Conservation (phyloP, 2,888 invertebrate genomes). For the Heliconius sara region DNA sequence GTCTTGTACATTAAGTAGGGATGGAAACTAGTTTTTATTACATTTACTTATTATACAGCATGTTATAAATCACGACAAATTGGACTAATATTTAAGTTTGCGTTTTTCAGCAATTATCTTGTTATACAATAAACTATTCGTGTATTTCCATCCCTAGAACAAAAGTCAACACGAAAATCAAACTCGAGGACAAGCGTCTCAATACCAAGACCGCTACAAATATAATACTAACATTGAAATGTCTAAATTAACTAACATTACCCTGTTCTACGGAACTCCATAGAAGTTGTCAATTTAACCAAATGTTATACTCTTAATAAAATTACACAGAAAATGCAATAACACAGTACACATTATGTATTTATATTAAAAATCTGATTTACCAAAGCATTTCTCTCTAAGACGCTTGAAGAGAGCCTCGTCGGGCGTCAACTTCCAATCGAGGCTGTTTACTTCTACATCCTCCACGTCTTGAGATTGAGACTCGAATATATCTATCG, state of each 20-base stretch:
- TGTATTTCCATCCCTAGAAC: background rate
- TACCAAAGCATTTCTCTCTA: constrained; percentile 70
- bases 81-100: background rate
- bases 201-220: background rate
- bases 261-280: constrained; percentile 73
- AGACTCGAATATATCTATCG: constrained; percentile 75
- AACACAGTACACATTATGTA: constrained; percentile 29
- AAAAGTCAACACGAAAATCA: constrained; percentile 3
- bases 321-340: constrained; percentile 34
- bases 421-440: constrained; percentile 71
- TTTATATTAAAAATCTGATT: constrained; percentile 63
- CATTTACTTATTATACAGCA: background rate
- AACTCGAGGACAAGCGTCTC: constrained; percentile 6
- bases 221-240: constrained; percentile 30
- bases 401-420: constrained; percentile 69
- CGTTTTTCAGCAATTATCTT: background rate
- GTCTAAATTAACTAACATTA: constrained; percentile 54
- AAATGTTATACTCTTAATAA: constrained; percentile 50
- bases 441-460: constrained; percentile 55
- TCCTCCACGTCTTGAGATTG: constrained; percentile 70
- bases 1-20: background rate
- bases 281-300: constrained; percentile 55
- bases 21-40: background rate
- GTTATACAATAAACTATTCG: background rate
- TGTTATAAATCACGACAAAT: background rate